Conservation (phyloP, 2,113 vertebrate species). For the Mola mola region DNA sequence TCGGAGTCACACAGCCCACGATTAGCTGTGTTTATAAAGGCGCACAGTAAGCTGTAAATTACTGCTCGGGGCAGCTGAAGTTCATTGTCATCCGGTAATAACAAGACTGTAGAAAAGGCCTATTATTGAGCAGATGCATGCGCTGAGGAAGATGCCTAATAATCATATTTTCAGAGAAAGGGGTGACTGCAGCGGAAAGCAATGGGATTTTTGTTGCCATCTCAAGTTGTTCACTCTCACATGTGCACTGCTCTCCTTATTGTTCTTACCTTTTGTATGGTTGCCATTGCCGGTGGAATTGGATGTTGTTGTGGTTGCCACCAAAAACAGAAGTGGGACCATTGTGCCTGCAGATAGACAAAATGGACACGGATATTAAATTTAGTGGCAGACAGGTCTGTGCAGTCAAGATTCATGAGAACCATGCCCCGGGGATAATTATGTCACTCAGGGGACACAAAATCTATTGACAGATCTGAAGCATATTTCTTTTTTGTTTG, state of each 20-base stretch:
- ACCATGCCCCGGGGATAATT: slow-evolving; percentile 21
- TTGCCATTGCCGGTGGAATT: slow-evolving; percentile 55
- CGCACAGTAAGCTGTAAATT: slow-evolving; percentile 61
- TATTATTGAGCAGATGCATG: slow-evolving; percentile 52
- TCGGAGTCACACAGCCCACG: slow-evolving; percentile 22
- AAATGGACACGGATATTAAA: slow-evolving; percentile 64
- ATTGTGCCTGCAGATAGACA: slow-evolving; percentile 80
- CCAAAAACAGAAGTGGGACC: slow-evolving; percentile 79
- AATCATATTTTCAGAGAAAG: slow-evolving; percentile 46
- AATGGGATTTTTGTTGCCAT: slow-evolving; percentile 14
- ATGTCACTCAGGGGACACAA: slow-evolving; percentile 50
- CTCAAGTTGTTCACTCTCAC: slow-evolving; percentile 31
- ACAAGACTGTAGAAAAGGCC: slow-evolving; percentile 48
- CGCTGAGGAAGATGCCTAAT: slow-evolving; percentile 23
- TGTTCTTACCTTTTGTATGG: slow-evolving; percentile 59
- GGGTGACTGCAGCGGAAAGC: slow-evolving; percentile 28
- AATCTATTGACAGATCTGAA: slow-evolving; percentile 53
- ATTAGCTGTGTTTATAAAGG: slow-evolving; percentile 49
- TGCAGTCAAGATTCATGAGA: slow-evolving; percentile 38
- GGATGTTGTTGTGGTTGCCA: slow-evolving; percentile 51
- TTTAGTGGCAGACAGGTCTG: slow-evolving; percentile 55
- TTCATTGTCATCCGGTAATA: slow-evolving; percentile 61
- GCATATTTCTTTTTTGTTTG: slow-evolving; percentile 45
- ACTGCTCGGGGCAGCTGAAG: slow-evolving; percentile 40
- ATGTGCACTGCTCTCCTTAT: slow-evolving; percentile 6